Percentiles rank a stretch among this genome's conserved stretches.
phyloP scores from a whole-genome alignment of 2,113 vertebrate species.

The Petroica traversi region DNA sequence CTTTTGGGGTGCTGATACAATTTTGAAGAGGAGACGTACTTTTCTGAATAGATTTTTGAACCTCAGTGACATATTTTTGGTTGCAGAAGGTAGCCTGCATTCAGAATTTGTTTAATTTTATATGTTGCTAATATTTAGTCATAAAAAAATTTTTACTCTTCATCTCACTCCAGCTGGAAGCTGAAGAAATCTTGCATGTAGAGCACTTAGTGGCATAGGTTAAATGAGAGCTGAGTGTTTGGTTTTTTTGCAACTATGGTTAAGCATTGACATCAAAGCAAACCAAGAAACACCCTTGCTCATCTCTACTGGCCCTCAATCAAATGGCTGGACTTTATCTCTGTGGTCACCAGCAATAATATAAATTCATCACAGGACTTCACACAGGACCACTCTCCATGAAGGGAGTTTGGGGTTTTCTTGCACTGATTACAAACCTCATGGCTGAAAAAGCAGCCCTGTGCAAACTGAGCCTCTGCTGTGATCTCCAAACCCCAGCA shows the following conservation, averaged over 20 bases:
- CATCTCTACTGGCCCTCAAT: not conserved
- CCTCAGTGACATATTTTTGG: not conserved
- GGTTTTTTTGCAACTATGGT: not conserved
- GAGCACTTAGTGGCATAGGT: not conserved
- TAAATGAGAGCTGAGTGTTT: not conserved
- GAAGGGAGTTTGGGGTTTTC: not conserved
- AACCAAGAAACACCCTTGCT: not conserved
- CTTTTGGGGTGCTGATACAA: not conserved
- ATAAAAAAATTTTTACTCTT: not conserved
- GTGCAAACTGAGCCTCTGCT: not conserved
- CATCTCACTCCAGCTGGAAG: not conserved
- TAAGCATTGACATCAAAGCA: not conserved
- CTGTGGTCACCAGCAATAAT: not conserved
- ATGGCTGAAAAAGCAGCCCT: not conserved
- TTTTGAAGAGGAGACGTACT: not conserved
- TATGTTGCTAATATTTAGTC: not conserved
- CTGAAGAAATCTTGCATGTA: not conserved
- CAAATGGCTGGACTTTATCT: not conserved
- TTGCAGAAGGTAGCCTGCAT: not conserved
- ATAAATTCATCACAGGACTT: not conserved
- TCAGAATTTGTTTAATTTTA: not conserved
- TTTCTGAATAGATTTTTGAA: too few relatives aligned
- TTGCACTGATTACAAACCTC: not conserved
- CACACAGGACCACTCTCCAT: not conserved
- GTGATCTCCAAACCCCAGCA: not conserved